A percentile compares a stretch with the other conserved stretches of the same genome.
These are phyloP conservation scores for Tachina lurida DNA, from an alignment of 2,888 invertebrate species.

Conservation along the genomic window DNA sequence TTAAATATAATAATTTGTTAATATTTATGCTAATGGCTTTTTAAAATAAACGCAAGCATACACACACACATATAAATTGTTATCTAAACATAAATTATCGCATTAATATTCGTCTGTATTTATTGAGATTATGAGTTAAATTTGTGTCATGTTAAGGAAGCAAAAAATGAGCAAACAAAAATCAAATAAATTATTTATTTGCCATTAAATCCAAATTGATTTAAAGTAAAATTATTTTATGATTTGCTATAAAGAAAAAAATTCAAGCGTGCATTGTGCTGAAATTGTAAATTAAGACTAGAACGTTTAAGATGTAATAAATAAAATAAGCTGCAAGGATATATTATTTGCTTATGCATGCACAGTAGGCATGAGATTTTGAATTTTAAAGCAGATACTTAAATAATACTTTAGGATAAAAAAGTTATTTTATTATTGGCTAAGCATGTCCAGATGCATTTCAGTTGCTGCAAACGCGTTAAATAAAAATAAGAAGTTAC, in stretches of 20 bases:
- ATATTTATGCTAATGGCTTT: slow-evolving; percentile 58
- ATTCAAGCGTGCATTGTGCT: neutral
- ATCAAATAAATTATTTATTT: slow-evolving; percentile 48
- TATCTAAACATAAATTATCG: slow-evolving; percentile 59
- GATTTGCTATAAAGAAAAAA: slow-evolving; percentile 4
- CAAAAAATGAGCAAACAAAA: slow-evolving; percentile 6
- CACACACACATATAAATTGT: neutral
- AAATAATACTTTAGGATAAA: no score
- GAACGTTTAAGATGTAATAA: neutral
- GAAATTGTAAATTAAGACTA: neutral
- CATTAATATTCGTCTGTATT: slow-evolving; percentile 31
- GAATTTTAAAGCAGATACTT: no score
- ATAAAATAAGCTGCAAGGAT: neutral
- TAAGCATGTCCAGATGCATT: no score
- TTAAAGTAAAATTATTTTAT: slow-evolving; percentile 3
- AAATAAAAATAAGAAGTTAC: no score
- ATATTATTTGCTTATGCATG: neutral
- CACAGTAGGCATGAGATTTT: no score
- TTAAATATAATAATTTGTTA: slow-evolving; percentile 63
- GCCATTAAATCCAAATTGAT: slow-evolving; percentile 16
- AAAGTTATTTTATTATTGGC: no score
- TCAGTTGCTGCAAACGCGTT: no score
- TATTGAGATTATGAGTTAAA: slow-evolving; percentile 35
- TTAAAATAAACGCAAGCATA: slow-evolving; percentile 18
- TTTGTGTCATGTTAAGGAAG: neutral